Conservation (phyloP, 2,888 invertebrate species). For the Conus canariensis region DNA sequence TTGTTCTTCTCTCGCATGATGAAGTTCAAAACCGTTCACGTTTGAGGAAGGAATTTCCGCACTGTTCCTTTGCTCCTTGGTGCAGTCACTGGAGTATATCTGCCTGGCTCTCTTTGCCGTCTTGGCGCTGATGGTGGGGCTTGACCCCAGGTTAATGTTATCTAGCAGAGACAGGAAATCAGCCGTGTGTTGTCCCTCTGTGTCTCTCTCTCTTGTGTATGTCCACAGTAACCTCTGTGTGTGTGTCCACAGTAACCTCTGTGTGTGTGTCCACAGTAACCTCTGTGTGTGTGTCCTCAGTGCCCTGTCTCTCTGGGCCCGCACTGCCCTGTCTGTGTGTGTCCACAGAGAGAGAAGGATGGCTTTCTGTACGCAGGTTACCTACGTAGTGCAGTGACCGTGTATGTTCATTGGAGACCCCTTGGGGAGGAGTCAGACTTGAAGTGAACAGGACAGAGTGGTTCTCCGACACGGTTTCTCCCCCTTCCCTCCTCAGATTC, state of each 20-base stretch:
- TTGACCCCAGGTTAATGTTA: slow-evolving; percentile 36
- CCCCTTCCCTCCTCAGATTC: not conserved
- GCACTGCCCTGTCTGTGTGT: not conserved
- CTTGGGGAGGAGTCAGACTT: not conserved
- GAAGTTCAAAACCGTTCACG: not conserved
- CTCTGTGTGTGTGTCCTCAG: not conserved
- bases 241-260: too few relatives aligned
- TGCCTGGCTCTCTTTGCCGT: slow-evolving; percentile 29
- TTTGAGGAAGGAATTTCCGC: not conserved
- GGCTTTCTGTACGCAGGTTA: not conserved
- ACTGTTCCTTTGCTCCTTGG: not conserved
- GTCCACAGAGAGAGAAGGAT: not conserved
- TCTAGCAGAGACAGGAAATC: slow-evolving; percentile 48
- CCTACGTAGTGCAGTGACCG: not conserved
- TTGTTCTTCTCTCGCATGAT: not conserved
- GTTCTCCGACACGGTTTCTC: not conserved
- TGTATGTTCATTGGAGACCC: not conserved
- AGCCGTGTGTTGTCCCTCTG: not conserved
- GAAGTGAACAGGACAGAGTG: not conserved
- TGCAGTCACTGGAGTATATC: not conserved
- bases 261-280: not conserved
- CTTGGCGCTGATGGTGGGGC: not conserved
- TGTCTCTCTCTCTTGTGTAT: too few relatives aligned
- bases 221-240: too few relatives aligned
- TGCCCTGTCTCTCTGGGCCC: not conserved